Conservation (phyloP, 2,888 invertebrate genomes). For the Heteromurus nitidus region DNA sequence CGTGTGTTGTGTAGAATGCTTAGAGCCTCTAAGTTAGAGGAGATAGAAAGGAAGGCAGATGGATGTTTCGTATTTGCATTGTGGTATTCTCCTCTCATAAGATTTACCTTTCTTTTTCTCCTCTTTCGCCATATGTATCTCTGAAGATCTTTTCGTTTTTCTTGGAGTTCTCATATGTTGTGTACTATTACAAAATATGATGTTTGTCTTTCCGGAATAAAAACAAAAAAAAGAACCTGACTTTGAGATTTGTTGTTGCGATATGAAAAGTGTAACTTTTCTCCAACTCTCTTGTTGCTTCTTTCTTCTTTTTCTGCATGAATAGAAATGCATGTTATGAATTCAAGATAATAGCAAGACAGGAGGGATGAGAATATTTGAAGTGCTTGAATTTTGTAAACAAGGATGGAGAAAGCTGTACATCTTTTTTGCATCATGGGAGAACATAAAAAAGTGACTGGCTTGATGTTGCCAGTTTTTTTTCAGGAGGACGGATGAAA, state of each 20-base stretch:
- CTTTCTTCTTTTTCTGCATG: constrained; percentile 8
- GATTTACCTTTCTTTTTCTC: too few species aligned
- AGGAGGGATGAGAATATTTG: not conserved
- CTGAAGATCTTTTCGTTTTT: not conserved
- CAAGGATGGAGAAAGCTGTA: not conserved
- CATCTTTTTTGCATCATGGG: not conserved
- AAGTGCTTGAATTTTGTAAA: constrained; percentile 5
- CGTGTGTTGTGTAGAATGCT: not conserved
- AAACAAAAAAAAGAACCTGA: too few species aligned
- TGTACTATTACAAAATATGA: too few species aligned
- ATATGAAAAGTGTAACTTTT: not conserved
- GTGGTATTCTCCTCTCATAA: not conserved
- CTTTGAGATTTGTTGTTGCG: not conserved
- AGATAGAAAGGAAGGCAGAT: not conserved
- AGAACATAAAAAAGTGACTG: not conserved
- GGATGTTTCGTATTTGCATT: not conserved
- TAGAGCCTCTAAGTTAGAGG: not conserved
- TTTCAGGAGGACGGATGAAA: too few species aligned
- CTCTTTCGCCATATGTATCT: not conserved
- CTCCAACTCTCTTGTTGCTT: constrained; percentile 23
- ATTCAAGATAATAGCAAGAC: not conserved
- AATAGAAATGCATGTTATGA: not conserved
- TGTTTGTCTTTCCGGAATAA: not conserved
- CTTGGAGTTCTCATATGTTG: not conserved
- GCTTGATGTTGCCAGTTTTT: too few species aligned